These are phyloP conservation scores for Melanchra persicariae DNA, from an alignment of 2,888 invertebrate species.

Conservation along the genomic window DNA sequence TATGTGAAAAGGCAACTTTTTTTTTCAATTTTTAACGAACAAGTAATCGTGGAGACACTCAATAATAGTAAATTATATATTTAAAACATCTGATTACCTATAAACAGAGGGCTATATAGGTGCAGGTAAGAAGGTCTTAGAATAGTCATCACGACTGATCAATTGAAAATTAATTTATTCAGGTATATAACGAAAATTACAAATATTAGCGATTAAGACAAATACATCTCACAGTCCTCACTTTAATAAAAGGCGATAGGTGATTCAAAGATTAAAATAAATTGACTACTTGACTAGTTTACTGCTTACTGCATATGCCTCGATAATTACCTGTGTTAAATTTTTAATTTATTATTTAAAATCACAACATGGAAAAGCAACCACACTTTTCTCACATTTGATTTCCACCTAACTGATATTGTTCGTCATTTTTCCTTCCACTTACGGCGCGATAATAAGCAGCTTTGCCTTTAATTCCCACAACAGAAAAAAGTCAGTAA, in stretches of 20 bases:
- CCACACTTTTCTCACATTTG: not conserved
- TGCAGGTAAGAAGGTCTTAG: no score
- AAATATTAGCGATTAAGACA: not conserved
- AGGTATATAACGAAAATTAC: not conserved
- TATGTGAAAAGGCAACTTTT: no score
- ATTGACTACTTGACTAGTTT: not conserved
- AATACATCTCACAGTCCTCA: not conserved
- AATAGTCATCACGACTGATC: not conserved
- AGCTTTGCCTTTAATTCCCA: constrained; percentile 11
- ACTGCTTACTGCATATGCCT: not conserved
- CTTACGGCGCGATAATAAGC: constrained; percentile 25
- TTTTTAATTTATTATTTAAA: not conserved
- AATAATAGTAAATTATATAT: no score
- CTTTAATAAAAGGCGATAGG: not conserved
- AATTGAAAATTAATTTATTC: not conserved
- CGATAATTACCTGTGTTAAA: not conserved
- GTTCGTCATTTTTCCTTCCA: not conserved
- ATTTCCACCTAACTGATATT: not conserved
- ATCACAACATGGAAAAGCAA: not conserved
- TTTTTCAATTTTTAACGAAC: no score
- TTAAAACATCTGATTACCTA: no score
- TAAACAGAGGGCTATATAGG: no score
- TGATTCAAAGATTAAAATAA: not conserved
- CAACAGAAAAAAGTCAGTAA: constrained; percentile 24
- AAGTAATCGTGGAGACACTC: no score